Evolutionary conservation across 2,888 invertebrate genomes (phyloP).

Genomic region (Platynereis dumerilii): DNA sequence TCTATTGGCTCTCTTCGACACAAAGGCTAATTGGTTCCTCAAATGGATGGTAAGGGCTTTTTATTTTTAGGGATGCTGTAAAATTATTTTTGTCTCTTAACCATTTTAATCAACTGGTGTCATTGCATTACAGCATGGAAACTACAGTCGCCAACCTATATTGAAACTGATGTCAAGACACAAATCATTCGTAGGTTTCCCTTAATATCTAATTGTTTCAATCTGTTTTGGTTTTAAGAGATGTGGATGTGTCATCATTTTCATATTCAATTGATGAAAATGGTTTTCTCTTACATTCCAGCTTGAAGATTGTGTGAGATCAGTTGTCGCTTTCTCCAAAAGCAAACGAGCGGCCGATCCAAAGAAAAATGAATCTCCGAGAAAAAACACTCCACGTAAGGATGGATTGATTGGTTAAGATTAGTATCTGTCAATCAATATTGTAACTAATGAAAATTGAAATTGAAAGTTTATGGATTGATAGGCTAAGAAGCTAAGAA

Average conservation of each 20-base stretch:
- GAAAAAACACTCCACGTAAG: no score
- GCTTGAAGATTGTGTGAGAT: not conserved
- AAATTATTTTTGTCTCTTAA: no score
- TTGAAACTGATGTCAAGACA: conserved; percentile 27
- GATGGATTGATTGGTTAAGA: not conserved
- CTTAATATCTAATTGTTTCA: not conserved
- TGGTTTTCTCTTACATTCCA: not conserved
- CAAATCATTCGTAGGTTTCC: conserved; percentile 26
- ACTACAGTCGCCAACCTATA: conserved; percentile 53
- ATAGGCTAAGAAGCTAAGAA: no score
- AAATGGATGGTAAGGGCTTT: conserved; percentile 60
- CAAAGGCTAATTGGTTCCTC: conserved; percentile 61
- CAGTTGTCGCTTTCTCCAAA: no score
- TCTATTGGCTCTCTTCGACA: conserved; percentile 58
- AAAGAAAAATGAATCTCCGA: no score
- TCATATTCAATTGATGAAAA: not conserved
- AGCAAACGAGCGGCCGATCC: no score
- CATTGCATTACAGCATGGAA: conserved; percentile 55
- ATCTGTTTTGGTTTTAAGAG: not conserved
- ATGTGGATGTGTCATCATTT: not conserved
- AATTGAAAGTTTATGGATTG: no score
- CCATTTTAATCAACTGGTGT: not conserved
- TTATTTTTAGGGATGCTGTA: not conserved
- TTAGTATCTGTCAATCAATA: not conserved
- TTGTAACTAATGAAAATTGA: no score